Evolutionary conservation across 2,888 invertebrate species (phyloP), one percentile per base, ranked within the genome.

Genomic region (Ctenicera cuprea): DNA sequence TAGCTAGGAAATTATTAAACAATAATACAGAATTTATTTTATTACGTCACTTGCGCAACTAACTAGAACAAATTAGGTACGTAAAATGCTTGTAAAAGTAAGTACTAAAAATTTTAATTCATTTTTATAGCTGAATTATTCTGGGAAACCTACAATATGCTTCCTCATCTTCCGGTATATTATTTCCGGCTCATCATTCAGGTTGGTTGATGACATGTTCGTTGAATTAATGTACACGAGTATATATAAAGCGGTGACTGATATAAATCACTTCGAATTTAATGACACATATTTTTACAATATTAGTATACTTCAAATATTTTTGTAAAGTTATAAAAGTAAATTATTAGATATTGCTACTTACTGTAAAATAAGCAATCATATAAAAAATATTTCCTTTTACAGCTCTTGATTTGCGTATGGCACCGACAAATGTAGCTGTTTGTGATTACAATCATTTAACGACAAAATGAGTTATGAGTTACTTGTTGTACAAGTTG

Each of bases 141-240:
- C 50, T n/a, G 26, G 18, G 26, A 50, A 50, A n/a, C 50, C 12
- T 22, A 45, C 45, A 54, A 20, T 33, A 26, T 8, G 59, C 12
- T 59, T 33, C 38, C 59, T 33, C 59, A 59, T 37, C 59, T 59
- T 59, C 37, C 59, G 37, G 59, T 22, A 37, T 18, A 59, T 59
- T 59, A 59, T 59, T 59, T 33, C 37, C 37, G 59, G 33, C 37
- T 59, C 37, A 37, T 59, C 59, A 59, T 59, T 59, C 59, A 59
- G 20, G 3, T 50, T 26, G n/a, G 50, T 3, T 50, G 20, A 50
- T 50, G 50, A 8, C 16, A 45, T 45, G 3, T 45, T 45, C 18
- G 5, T 18, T 45, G 45, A 45, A 45, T 18, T 45, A 45, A 5
- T 16, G 8, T 33, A 33, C 9, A 26, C n/a, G n/a, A n/a, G n/a